Conservation (phyloP, 2,113 vertebrate genomes). For the Leptosomus discolor region DNA sequence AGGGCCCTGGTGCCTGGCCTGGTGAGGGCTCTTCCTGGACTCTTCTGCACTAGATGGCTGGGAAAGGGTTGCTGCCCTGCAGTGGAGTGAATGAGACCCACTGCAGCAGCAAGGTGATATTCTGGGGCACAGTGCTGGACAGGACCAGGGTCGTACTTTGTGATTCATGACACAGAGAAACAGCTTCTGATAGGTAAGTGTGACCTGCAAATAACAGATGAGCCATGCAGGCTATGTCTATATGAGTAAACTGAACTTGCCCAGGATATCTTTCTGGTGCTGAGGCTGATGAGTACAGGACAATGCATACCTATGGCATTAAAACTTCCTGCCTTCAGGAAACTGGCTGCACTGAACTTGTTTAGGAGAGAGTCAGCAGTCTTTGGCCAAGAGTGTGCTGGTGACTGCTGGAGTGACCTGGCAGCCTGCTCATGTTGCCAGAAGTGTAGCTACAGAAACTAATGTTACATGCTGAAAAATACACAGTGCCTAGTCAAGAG, state of each 20-base stretch:
- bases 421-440: background rate
- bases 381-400: background rate
- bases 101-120: background rate
- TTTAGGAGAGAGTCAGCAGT: background rate
- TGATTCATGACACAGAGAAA: background rate
- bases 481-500: background rate
- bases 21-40: background rate
- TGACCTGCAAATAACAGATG: accelerated
- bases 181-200: background rate
- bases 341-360: background rate
- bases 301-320: background rate
- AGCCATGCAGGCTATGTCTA: accelerated
- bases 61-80: background rate
- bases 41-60: background rate
- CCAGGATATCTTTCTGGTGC: background rate
- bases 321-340: background rate
- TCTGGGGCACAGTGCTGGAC: no score
- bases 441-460: background rate
- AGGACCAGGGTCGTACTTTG: background rate
- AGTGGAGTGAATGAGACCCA: background rate
- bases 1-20: no score
- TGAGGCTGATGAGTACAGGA: background rate
- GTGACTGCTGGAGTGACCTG: background rate
- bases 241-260: accelerated
- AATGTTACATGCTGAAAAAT: background rate